These are phyloP conservation scores for Chiloscyllium plagiosum DNA, from an alignment of 2,113 vertebrate genomes.

Conservation along the genomic window DNA sequence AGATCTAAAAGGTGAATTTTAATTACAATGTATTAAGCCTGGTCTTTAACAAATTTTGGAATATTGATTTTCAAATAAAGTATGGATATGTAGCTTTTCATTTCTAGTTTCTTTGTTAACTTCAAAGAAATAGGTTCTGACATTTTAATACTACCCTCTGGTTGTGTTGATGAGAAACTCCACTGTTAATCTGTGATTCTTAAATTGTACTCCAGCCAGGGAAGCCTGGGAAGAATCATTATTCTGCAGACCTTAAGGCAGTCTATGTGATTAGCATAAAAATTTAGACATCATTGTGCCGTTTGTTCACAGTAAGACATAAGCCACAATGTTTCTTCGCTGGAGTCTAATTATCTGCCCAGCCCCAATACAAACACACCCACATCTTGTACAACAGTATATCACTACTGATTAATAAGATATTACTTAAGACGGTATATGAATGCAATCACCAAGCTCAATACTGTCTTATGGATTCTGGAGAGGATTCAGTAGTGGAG, in stretches of 20 bases:
- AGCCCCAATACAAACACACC: no score
- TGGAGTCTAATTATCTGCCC: neutral
- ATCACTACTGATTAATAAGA: neutral
- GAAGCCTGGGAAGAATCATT: neutral
- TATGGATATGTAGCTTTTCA: neutral
- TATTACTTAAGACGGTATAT: neutral
- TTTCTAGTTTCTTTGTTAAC: neutral
- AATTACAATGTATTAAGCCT: neutral
- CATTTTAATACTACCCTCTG: neutral
- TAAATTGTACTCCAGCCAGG: neutral
- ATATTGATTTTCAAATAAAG: neutral
- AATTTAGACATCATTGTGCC: neutral
- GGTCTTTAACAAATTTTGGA: conserved; percentile 13
- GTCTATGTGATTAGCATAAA: neutral
- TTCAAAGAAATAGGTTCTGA: neutral
- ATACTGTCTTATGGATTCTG: neutral
- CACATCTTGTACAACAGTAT: neutral
- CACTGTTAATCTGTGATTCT: neutral
- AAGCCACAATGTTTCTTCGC: neutral
- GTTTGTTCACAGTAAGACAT: neutral
- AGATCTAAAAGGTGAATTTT: neutral
- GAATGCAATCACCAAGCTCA: neutral
- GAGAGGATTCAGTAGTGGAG: neutral
- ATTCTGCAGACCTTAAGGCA: neutral
- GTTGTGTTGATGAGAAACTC: neutral